Conservation (phyloP, 2,797 vertebrate genomes). For the Sebastes iracundus region DNA sequence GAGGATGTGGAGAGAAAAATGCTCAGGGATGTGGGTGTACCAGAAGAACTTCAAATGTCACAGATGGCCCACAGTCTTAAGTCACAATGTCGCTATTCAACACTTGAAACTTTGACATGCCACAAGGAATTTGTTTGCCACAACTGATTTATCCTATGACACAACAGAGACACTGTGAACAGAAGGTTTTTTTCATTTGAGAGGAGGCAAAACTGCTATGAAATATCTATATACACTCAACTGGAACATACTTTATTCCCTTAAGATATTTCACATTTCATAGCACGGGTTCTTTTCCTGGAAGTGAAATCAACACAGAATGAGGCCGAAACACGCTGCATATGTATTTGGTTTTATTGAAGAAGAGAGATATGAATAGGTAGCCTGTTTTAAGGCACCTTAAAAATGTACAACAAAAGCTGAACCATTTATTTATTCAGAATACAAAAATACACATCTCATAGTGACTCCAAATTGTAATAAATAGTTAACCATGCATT, state of each 20-base stretch:
- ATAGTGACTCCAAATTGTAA: constrained; percentile 95
- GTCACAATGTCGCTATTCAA: constrained; percentile 19
- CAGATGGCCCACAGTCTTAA: constrained; percentile 8
- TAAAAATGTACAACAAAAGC: constrained; percentile 91
- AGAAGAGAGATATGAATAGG: constrained; percentile 92
- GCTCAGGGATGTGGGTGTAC: constrained; percentile 2
- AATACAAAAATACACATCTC: constrained; percentile 99
- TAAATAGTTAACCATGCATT: constrained; percentile 99
- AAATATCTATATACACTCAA: not conserved
- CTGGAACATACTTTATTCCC: not conserved
- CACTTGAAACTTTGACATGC: not conserved
- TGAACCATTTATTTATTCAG: constrained; percentile 91
- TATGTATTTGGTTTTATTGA: constrained; percentile 95
- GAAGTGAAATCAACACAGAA: constrained; percentile 1
- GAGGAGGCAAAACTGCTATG: too few species aligned
- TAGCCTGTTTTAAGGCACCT: constrained; percentile 88
- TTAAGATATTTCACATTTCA: not conserved
- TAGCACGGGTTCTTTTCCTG: not conserved
- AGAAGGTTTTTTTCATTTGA: not conserved
- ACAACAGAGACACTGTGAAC: not conserved
- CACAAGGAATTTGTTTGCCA: not conserved
- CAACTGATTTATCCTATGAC: not conserved
- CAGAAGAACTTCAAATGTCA: constrained; percentile 23
- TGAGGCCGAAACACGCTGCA: constrained; percentile 70
- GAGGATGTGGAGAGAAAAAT: constrained; percentile 6